Conservation (phyloP, 2,797 vertebrate genomes). For the Falco naumanni region DNA sequence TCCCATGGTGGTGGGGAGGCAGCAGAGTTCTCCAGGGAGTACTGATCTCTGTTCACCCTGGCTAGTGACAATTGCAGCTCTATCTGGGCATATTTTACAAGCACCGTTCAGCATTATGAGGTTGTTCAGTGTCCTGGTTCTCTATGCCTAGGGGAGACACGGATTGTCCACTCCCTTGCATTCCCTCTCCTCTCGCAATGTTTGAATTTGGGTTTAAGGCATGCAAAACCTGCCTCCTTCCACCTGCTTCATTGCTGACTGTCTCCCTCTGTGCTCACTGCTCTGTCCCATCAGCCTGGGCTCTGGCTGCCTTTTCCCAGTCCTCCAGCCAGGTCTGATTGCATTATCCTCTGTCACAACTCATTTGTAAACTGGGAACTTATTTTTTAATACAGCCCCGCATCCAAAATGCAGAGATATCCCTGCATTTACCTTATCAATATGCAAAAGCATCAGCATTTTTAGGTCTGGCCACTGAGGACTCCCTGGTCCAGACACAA, state of each 20-base stretch:
- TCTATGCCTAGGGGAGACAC: rapidly evolving
- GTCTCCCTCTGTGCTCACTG: not conserved
- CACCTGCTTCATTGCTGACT: not conserved
- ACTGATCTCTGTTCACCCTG: not conserved
- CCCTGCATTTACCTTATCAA: not conserved
- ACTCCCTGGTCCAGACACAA: not conserved
- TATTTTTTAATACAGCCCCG: not conserved
- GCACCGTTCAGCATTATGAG: not conserved
- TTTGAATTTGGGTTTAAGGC: not conserved
- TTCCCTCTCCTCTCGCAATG: not conserved
- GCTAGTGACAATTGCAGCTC: not conserved
- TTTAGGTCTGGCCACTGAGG: not conserved
- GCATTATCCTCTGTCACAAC: not conserved
- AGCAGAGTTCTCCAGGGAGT: not conserved
- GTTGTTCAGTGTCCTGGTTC: not conserved
- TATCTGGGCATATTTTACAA: not conserved
- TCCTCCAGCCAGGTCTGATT: not conserved
- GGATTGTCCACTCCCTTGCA: rapidly evolving
- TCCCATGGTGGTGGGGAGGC: rapidly evolving
- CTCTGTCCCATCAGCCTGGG: not conserved
- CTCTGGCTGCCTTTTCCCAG: rapidly evolving
- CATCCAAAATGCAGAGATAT: not conserved
- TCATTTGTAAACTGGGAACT: not conserved
- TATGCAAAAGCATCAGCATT: not conserved
- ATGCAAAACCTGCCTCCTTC: not conserved